Evolutionary conservation across 2,113 vertebrate species (phyloP), one percentile per base, ranked within the genome.

Genomic region (Procavia capensis): DNA sequence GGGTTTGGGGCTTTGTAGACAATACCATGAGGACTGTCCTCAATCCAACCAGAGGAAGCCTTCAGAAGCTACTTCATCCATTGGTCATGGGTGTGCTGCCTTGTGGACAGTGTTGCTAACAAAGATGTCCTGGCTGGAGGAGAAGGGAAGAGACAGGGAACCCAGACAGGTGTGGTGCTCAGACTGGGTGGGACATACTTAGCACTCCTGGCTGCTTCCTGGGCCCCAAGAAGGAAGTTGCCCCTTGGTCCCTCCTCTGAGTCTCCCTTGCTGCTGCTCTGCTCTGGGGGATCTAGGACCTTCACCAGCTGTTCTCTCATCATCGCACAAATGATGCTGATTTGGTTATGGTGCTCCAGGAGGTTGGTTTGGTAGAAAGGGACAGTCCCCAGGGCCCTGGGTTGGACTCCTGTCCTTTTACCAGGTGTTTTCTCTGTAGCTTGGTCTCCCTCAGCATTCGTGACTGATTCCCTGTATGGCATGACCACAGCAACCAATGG

Each of bases 191-290:
- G 43, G 31, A 39, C 54, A 61, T 63, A 39, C 79, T 57, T 2
- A 43, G 72, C 2, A 34, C 75, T 34, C 8, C 45, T 25, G 66
- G 10, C 27, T 36, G 68, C 22, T 22, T 2, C 39, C 20, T 25
- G 25, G 29, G 16, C 57, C 78, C 78, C 29, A 1, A 25, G 45
- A 45, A 47, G 39, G 29, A 59, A 45, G 66, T 8, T 1, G 14
- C 17, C 0, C 4, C 24, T 70, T 43, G 2, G 24, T 34, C 20
- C 29, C 27, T 39, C 3, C n/a, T 24, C 9, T 1, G 1, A 3
- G 43, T 25, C 25, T 41, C 63, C 39, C 16, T 57, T 11, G 0
- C 10, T 34, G 57, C 47, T 50, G 43, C 5, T 43, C 7, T 22
- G 2, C 61, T 75, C 47, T 2, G 7, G 25, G 79, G 47, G 9